These are phyloP conservation scores for Anarhynchus alexandrinus DNA, from an alignment of 2,113 vertebrate genomes.

Conservation along the genomic window DNA sequence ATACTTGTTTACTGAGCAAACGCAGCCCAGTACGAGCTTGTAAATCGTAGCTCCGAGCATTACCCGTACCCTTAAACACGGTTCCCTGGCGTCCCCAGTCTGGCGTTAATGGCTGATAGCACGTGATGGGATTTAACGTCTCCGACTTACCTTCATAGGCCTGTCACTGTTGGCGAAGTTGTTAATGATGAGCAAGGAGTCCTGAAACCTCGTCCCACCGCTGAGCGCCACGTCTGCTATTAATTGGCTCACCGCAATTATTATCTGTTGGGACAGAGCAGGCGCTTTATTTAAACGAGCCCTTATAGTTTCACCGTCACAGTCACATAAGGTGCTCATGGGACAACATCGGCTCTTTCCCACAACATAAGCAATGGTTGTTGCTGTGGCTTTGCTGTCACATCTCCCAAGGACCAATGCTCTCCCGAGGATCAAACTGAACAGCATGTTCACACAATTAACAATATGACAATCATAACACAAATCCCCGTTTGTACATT, in stretches of 20 bases:
- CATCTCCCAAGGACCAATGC: background rate
- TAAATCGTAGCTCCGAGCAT: background rate
- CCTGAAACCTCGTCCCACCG: conserved; percentile 93
- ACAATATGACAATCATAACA: background rate
- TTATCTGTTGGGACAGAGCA: conserved; percentile 80
- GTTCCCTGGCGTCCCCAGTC: background rate
- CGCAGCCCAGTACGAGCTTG: background rate
- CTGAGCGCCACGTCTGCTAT: conserved; percentile 94
- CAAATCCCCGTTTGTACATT: background rate
- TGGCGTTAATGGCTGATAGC: background rate
- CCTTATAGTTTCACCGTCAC: background rate
- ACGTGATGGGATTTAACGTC: background rate
- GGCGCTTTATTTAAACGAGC: background rate
- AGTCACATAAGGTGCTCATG: background rate
- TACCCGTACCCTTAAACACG: background rate
- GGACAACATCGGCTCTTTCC: background rate
- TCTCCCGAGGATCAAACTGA: background rate
- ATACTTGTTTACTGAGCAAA: background rate
- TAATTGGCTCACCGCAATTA: conserved; percentile 96
- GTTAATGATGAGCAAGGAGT: conserved; percentile 97
- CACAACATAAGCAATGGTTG: accelerated
- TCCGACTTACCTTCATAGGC: conserved; percentile 88
- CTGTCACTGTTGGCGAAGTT: conserved; percentile 98
- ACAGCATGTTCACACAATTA: background rate
- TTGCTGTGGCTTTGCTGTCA: background rate